phyloP scores from a whole-genome alignment of 2,888 invertebrate genomes.

The Scaptomyza cyrtandrae region DNA sequence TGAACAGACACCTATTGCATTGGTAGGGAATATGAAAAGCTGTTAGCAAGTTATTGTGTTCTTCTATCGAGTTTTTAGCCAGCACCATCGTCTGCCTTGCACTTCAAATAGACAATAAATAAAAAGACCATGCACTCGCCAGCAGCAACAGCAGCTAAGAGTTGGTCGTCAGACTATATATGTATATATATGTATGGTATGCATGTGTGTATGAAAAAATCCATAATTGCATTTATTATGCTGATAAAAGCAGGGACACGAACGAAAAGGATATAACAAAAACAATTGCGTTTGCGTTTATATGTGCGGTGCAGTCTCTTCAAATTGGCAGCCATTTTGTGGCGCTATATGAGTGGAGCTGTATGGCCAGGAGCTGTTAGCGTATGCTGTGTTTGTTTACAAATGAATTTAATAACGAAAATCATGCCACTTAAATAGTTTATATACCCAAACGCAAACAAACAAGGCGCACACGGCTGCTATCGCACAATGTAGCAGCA shows the following conservation, averaged over 20 bases:
- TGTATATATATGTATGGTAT: slow-evolving; percentile 5
- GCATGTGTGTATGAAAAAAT: slow-evolving; percentile 44
- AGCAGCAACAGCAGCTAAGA: slow-evolving; percentile 5
- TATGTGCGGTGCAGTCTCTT: slow-evolving; percentile 21
- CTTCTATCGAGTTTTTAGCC: slow-evolving; percentile 56
- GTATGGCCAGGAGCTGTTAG: slow-evolving; percentile 31
- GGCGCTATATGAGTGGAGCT: slow-evolving; percentile 42
- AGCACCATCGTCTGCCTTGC: slow-evolving; percentile 49
- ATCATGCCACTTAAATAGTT: slow-evolving; percentile 78
- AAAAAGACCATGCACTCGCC: slow-evolving; percentile 40
- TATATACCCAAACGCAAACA: slow-evolving; percentile 42
- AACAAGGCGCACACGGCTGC: slow-evolving; percentile 43
- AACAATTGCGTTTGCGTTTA: slow-evolving; percentile 37
- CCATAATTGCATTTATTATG: slow-evolving; percentile 82
- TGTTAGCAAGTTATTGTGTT: slow-evolving; percentile 60
- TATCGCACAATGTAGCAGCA: slow-evolving; percentile 9
- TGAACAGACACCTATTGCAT: not conserved
- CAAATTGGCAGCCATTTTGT: slow-evolving; percentile 68
- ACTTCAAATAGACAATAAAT: slow-evolving; percentile 65
- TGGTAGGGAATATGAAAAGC: slow-evolving; percentile 36
- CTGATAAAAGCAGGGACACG: slow-evolving; percentile 77
- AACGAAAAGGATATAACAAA: slow-evolving; percentile 61
- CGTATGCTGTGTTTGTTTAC: slow-evolving; percentile 70
- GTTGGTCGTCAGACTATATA: slow-evolving; percentile 13
- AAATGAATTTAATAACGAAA: slow-evolving; percentile 80